Conservation (phyloP, 2,113 vertebrate species). For the Piprites chloris region DNA sequence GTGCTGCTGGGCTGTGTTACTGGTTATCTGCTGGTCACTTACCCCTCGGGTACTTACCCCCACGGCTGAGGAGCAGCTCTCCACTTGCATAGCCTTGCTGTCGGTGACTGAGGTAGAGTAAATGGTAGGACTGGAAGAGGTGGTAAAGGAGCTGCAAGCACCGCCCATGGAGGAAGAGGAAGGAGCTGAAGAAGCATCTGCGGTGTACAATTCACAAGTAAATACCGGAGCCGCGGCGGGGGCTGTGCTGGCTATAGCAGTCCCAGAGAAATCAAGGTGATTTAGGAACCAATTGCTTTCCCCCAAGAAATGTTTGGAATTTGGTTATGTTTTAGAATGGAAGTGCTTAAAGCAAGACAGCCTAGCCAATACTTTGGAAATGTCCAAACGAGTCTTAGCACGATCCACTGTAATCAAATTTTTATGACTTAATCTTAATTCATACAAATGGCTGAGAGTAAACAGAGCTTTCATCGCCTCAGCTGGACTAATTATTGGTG, state of each 20-base stretch:
- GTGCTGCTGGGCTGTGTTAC: slow-evolving; percentile 80
- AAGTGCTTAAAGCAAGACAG: slow-evolving; percentile 64
- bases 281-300: slow-evolving; percentile 73
- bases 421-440: slow-evolving; percentile 62
- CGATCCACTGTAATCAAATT: slow-evolving; percentile 35
- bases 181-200: slow-evolving; percentile 96
- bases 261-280: slow-evolving; percentile 82
- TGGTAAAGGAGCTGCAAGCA: slow-evolving; percentile 97
- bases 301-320: slow-evolving; percentile 76
- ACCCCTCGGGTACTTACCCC: slow-evolving; percentile 87
- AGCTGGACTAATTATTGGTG: slow-evolving; percentile 62
- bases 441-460: slow-evolving; percentile 65
- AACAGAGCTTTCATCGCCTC: slow-evolving; percentile 72
- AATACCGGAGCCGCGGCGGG: slow-evolving; percentile 81
- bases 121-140: slow-evolving; percentile 92
- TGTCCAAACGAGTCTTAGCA: slow-evolving; percentile 64
- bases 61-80: slow-evolving; percentile 85
- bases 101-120: slow-evolving; percentile 91
- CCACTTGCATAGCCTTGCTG: slow-evolving; percentile 85
- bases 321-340: slow-evolving; percentile 72
- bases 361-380: slow-evolving; percentile 65
- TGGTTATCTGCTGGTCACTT: slow-evolving; percentile 83
- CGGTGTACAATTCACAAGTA: slow-evolving; percentile 93
- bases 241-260: slow-evolving; percentile 87
- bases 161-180: slow-evolving; percentile 97